Conservation (phyloP, 2,113 vertebrate genomes). For the Psettodes erumei region DNA sequence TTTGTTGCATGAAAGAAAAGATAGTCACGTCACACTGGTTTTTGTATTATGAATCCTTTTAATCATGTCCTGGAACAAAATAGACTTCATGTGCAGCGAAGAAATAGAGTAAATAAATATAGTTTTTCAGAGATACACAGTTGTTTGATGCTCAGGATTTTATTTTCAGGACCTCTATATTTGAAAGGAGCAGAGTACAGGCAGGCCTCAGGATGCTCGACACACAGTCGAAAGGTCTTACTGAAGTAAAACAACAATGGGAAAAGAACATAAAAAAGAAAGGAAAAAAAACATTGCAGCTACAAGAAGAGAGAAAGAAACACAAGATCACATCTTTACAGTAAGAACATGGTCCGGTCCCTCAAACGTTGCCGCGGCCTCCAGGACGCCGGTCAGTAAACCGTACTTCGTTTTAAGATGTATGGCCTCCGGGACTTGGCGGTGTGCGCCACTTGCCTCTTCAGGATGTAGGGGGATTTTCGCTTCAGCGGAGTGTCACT, state of each 20-base stretch:
- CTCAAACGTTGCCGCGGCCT: conserved; percentile 27
- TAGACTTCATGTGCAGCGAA: conserved; percentile 58
- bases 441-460: conserved; percentile 87
- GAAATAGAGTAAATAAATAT: conserved; percentile 72
- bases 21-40: conserved; percentile 34
- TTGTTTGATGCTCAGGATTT: conserved; percentile 68
- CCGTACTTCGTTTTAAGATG: conserved; percentile 91
- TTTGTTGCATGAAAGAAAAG: conserved; percentile 8
- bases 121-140: conserved; percentile 64
- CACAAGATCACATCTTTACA: conserved; percentile 85
- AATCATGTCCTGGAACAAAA: conserved; percentile 67
- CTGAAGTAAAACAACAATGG: conserved; percentile 23
- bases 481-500: conserved; percentile 89
- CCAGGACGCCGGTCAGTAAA: conserved; percentile 86
- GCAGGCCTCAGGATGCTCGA: conserved; percentile 32
- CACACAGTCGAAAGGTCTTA: conserved; percentile 28
- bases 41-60: conserved; percentile 73
- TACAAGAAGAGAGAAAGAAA: conserved; percentile 45
- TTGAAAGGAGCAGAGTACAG: conserved; percentile 39
- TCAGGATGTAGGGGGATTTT: conserved; percentile 97
- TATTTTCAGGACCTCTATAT: conserved; percentile 70
- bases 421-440: conserved; percentile 95
- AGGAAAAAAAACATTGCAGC: conserved; percentile 40
- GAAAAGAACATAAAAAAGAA: not conserved
- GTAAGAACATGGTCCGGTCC: conserved; percentile 67